These are phyloP conservation scores for Keiferia lycopersicella DNA, from an alignment of 2,888 invertebrate species.

Conservation along the genomic window DNA sequence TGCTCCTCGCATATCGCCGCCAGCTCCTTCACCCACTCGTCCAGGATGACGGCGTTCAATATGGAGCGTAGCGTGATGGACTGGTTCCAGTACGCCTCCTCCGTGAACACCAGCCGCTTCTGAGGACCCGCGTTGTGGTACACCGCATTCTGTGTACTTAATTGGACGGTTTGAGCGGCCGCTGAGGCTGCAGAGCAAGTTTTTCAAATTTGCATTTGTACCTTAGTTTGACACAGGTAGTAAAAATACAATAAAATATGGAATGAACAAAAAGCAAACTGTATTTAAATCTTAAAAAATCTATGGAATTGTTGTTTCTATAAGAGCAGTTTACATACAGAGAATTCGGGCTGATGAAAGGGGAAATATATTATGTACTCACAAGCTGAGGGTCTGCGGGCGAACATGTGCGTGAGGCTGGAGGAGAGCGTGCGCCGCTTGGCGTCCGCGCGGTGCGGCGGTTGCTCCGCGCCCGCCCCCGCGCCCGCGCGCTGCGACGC, in stretches of 20 bases:
- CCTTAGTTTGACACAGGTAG: too few relatives aligned
- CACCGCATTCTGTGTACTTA: slow-evolving; percentile 44
- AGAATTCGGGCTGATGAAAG: too few relatives aligned
- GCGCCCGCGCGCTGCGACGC: slow-evolving; percentile 34
- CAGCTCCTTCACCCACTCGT: slow-evolving; percentile 97
- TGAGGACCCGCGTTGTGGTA: slow-evolving; percentile 47
- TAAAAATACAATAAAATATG: too few relatives aligned
- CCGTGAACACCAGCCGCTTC: slow-evolving; percentile 60
- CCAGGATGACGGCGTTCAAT: slow-evolving; percentile 89
- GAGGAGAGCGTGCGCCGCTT: slow-evolving; percentile 89
- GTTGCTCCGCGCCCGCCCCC: slow-evolving; percentile 54
- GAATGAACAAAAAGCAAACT: too few relatives aligned
- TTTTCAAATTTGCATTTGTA: neutral
- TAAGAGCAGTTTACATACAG: too few relatives aligned
- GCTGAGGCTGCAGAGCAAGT: slow-evolving; percentile 44
- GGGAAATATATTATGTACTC: slow-evolving; percentile 37
- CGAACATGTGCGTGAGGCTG: slow-evolving; percentile 88
- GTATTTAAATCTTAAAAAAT: too few relatives aligned
- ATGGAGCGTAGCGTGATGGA: slow-evolving; percentile 67
- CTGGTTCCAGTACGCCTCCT: slow-evolving; percentile 74
- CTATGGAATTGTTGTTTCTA: too few relatives aligned
- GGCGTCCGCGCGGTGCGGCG: slow-evolving; percentile 84
- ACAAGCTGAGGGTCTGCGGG: slow-evolving; percentile 79
- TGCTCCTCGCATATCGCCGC: slow-evolving; percentile 98
- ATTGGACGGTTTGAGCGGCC: slow-evolving; percentile 42